Evolutionary conservation across 1,140 invertebrate species (phyloP), one percentile per base, ranked within the genome.

Genomic region (Chymomyza costata): DNA sequence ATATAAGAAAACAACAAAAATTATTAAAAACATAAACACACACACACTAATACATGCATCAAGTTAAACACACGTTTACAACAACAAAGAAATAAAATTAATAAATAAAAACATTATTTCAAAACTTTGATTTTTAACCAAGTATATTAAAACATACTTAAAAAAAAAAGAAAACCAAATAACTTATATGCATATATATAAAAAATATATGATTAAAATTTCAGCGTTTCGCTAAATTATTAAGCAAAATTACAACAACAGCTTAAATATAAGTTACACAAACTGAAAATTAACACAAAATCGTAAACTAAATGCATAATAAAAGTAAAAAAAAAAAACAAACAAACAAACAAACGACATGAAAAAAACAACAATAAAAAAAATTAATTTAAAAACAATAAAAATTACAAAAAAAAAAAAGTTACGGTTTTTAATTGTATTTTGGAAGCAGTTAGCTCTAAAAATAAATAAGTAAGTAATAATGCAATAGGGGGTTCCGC

Each of bases 361-460:
- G 41, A 67, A 21, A 63, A n/a, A n/a, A n/a, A n/a, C n/a, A 46
- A 71, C 55, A 63, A 50, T 67, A 66, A 53, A 70, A 41, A 35
- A 66, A 53, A 51, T 61, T 76, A 65, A 76, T 69, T 70, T 76
- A 58, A 68, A 68, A n/a, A n/a, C 60, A 74, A 74, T 74, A 74
- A 74, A 76, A 76, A 76, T 76, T 74, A 74, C 65, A 74, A 69
- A 74, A 55, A 69, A 69, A 73, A 76, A 65, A 50, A 69, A 25
- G 15, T 32, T n/a, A n/a, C n/a, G n/a, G n/a, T n/a, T n/a, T n/a
- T n/a, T 8, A 3, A 31, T 2, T 37, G 21, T 10, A 19, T 48
- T 52, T 64, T 25, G 3, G n/a, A n/a, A n/a, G n/a, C n/a, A n/a
- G n/a, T n/a, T n/a, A n/a, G n/a, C n/a, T n/a, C n/a, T n/a, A n/a